These are phyloP conservation scores for Dyspetes luteomarginatus DNA, from an alignment of 2,888 invertebrate species.

Conservation along the genomic window DNA sequence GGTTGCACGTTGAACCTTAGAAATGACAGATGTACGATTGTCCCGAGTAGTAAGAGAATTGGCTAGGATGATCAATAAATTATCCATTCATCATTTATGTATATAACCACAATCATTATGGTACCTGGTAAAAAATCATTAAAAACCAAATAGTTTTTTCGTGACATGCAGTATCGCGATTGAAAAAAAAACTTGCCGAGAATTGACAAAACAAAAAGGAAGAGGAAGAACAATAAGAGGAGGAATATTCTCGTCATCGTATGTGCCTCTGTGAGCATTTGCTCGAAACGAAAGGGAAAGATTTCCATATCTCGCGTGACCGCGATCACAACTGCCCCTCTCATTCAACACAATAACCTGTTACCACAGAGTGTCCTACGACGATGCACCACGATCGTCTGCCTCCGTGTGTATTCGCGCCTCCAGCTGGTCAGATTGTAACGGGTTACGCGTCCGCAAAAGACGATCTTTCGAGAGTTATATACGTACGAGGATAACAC, in stretches of 20 bases:
- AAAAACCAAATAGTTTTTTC: no score
- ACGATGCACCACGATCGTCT: slow-evolving; percentile 15
- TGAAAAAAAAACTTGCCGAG: background rate
- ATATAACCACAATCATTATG: no score
- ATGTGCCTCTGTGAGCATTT: slow-evolving; percentile 7
- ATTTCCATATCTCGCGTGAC: slow-evolving; percentile 49
- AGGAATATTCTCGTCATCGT: background rate
- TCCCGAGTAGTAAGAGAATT: no score
- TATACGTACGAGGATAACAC: slow-evolving; percentile 16
- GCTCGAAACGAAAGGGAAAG: slow-evolving; percentile 52
- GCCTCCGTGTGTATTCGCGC: background rate
- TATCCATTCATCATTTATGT: no score
- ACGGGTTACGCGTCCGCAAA: slow-evolving; percentile 39
- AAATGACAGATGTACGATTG: no score
- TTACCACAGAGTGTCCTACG: slow-evolving; percentile 41
- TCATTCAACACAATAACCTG: slow-evolving; percentile 56
- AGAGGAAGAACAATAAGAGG: slow-evolving; percentile 1
- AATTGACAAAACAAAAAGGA: background rate
- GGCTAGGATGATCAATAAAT: no score
- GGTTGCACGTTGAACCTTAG: no score
- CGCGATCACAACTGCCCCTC: slow-evolving; percentile 34
- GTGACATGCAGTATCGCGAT: no score
- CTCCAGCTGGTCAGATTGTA: slow-evolving; percentile 41
- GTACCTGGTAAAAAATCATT: no score
- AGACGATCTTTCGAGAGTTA: slow-evolving; percentile 34